Percentiles rank a stretch among this genome's conserved stretches.
Evolutionary conservation across 2,888 invertebrate species (phyloP).

Genomic region (Teleiodes luculella): DNA sequence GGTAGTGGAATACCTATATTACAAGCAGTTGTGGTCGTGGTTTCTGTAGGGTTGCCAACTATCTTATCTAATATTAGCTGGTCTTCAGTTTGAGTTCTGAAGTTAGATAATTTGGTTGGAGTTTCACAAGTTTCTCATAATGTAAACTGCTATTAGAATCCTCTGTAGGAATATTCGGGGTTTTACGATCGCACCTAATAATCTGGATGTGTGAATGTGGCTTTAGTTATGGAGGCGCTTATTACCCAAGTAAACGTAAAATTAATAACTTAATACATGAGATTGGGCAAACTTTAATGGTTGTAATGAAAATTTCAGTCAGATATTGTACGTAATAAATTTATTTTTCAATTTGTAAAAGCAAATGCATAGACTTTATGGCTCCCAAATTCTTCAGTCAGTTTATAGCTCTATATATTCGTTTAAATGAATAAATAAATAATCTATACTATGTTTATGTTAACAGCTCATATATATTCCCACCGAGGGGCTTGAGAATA

Average conservation of each 20-base stretch:
- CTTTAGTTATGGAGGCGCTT: neutral
- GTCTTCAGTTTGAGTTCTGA: neutral
- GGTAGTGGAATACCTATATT: too few relatives aligned
- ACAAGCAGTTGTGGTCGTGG: too few relatives aligned
- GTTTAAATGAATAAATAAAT: too few relatives aligned
- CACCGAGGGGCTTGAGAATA: too few relatives aligned
- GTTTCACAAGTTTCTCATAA: constrained; percentile 2
- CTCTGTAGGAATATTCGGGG: neutral
- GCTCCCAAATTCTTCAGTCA: too few relatives aligned
- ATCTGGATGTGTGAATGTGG: neutral
- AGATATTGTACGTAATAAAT: too few relatives aligned
- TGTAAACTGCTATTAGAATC: constrained; percentile 8
- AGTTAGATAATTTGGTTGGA: constrained; percentile 6
- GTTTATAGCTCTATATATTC: too few relatives aligned
- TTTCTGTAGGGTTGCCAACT: neutral
- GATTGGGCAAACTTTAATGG: neutral
- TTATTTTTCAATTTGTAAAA: too few relatives aligned
- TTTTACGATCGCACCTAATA: constrained; percentile 1
- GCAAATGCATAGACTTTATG: too few relatives aligned
- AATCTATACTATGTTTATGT: too few relatives aligned
- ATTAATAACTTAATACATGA: neutral
- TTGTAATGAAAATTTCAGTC: neutral
- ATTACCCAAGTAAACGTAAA: constrained; percentile 1
- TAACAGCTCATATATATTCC: too few relatives aligned
- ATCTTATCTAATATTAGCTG: constrained; percentile 2